Percentiles rank a stretch among this genome's conserved stretches.
Conservation (phyloP, 2,888 invertebrate genomes). For the Drosophila cyrtoloma region DNA sequence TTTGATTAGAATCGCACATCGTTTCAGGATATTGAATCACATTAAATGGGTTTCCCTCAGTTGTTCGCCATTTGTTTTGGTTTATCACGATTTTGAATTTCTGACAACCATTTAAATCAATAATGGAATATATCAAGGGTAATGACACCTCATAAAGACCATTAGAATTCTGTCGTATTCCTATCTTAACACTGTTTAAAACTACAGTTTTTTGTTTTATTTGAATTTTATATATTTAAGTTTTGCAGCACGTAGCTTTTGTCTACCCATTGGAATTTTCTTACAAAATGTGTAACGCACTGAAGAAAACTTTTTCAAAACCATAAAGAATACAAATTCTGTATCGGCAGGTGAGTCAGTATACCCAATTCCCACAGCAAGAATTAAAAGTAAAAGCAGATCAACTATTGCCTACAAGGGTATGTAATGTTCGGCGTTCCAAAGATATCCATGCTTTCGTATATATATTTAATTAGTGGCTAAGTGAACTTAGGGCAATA, state of each 20-base stretch:
- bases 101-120: neutral
- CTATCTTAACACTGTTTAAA: neutral
- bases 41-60: neutral
- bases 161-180: neutral
- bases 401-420: neutral
- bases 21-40: neutral
- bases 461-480: neutral
- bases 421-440: neutral
- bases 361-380: neutral
- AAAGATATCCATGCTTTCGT: neutral
- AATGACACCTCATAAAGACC: neutral
- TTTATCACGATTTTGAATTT: neutral
- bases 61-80: neutral
- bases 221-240: neutral
- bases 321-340: neutral
- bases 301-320: neutral
- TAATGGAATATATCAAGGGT: neutral
- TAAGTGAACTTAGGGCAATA: neutral
- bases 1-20: neutral
- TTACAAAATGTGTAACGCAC: neutral
- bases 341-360: neutral
- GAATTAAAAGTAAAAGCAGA: neutral
- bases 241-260: neutral
- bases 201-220: neutral
- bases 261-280: no score